Evolutionary conservation across 1,140 invertebrate species (phyloP), one percentile per base, ranked within the genome.

Genomic region (Leguminivora glycinivorella): DNA sequence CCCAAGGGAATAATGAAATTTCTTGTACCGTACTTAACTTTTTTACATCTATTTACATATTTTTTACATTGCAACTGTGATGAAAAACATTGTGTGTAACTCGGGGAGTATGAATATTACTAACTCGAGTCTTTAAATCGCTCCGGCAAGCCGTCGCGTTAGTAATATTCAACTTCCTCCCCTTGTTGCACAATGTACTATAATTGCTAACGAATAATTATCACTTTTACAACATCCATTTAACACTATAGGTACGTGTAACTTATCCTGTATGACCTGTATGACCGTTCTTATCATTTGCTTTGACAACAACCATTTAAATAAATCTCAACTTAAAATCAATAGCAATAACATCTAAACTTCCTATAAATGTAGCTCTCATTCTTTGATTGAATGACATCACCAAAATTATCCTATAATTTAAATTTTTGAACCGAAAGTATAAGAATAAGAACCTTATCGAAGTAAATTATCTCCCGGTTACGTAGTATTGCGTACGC

Each of bases 241-340:
- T 26, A 25, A 24, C 24, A 24, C 9, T 19, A 24, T 19, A 14
- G 4, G 9, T 5, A n/a, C 29, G 34, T 29, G 25, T 60, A 12
- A 26, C 56, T 12, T 56, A 56, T 56, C 29, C 14, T 14, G 29
- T 24, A 60, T 60, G 56, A 60, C 56, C 24, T 29, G 25, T 60
- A 25, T 60, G 25, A 29, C 56, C 56, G 5, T 3, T 26, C 12
- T 60, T 60, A 60, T 60, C 56, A 2, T 22, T n/a, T 29, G 24
- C 4, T 12, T 56, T 24, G 19, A 10, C 4, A 56, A 25, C 17
- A 43, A 56, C n/a, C 4, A 22, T 24, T 24, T 14, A 22, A 17
- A 0, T 7, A 24, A 19, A 56, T 22, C 1, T 2, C 52, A 4
- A 22, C 24, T 14, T 56, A 17, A 17, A 24, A 56, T 4, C 10